Conservation (phyloP, 1,140 invertebrate genomes). For the Thrips palmi region DNA sequence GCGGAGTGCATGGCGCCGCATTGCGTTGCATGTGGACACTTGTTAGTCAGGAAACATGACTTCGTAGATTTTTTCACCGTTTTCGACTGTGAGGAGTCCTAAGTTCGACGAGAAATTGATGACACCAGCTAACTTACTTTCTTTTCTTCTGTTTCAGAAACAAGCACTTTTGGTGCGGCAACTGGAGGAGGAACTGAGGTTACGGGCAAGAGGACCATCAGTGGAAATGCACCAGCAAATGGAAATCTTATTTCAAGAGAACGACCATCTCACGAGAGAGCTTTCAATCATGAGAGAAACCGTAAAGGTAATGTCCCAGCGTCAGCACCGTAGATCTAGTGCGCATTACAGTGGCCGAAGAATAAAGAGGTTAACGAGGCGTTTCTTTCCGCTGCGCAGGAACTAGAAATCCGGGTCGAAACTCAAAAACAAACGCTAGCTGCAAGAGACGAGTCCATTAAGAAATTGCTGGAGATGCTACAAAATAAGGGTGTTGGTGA, state of each 20-base stretch:
- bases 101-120: slow-evolving; percentile 4
- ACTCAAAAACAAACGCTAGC: slow-evolving; percentile 94
- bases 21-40: too few species aligned
- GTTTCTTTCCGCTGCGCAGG: slow-evolving; percentile 41
- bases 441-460: slow-evolving; percentile 93
- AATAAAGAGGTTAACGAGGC: too few species aligned
- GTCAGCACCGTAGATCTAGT: too few species aligned
- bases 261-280: slow-evolving; percentile 87
- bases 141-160: slow-evolving; percentile 50
- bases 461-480: slow-evolving; percentile 95
- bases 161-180: slow-evolving; percentile 87
- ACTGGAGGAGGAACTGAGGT: slow-evolving; percentile 74
- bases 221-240: slow-evolving; percentile 81
- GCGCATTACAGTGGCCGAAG: too few species aligned
- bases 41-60: too few species aligned
- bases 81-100: too few species aligned
- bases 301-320: slow-evolving; percentile 83
- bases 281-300: slow-evolving; percentile 87
- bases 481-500: slow-evolving; percentile 92
- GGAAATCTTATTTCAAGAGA: slow-evolving; percentile 80
- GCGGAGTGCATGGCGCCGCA: too few species aligned
- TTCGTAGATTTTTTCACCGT: too few species aligned
- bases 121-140: slow-evolving; percentile 7
- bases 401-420: slow-evolving; percentile 88
- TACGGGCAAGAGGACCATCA: slow-evolving; percentile 69